These are phyloP conservation scores for Tenthredo mesomela DNA, from an alignment of 2,888 invertebrate species.

Conservation along the genomic window DNA sequence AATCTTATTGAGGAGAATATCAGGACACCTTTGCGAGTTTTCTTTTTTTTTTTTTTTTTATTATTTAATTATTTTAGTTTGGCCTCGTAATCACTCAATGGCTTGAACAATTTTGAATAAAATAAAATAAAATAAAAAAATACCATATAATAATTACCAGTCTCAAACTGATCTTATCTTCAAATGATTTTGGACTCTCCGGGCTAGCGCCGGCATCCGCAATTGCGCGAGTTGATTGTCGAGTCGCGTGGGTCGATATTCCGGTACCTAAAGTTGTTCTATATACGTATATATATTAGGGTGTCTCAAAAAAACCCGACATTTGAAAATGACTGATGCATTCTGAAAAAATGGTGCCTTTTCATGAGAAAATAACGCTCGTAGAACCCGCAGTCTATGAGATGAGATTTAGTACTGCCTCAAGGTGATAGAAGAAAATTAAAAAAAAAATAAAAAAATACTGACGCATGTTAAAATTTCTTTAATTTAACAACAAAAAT, in stretches of 20 bases:
- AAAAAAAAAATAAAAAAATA: too few species aligned
- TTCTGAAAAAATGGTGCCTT: too few species aligned
- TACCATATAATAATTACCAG: not conserved
- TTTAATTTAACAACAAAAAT: too few species aligned
- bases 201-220: constrained; percentile 61
- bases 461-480: too few species aligned
- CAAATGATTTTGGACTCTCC: constrained; percentile 22
- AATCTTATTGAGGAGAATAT: not conserved
- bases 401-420: too few species aligned
- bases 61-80: not conserved
- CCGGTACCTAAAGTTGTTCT: constrained; percentile 9
- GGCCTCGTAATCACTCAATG: not conserved
- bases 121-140: not conserved
- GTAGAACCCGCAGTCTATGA: too few species aligned
- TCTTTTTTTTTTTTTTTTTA: not conserved
- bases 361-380: too few species aligned
- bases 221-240: constrained; percentile 74
- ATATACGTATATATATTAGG: too few species aligned
- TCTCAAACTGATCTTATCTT: not conserved
- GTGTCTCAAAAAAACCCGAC: too few species aligned
- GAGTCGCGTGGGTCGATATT: constrained; percentile 43
- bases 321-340: too few species aligned
- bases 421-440: too few species aligned
- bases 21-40: not conserved
- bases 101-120: not conserved